phyloP scores from a whole-genome alignment of 1,140 invertebrate genomes.

The Drosophila bocqueti region DNA sequence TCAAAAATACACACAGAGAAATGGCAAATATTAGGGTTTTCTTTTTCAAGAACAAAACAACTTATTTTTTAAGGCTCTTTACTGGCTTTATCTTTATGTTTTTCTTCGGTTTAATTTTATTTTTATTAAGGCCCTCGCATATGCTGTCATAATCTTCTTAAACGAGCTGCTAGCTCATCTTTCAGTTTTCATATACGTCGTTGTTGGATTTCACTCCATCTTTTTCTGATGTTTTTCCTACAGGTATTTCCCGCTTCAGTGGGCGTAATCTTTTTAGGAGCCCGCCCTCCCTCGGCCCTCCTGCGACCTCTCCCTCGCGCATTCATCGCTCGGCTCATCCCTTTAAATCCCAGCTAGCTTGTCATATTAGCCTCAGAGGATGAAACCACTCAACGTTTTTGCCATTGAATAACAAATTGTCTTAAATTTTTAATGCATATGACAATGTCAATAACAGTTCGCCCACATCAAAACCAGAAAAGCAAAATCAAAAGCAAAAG shows the following conservation, averaged over 20 bases:
- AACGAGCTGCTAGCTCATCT: slow-evolving; percentile 1
- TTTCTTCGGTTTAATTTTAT: not conserved
- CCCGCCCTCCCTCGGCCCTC: not conserved
- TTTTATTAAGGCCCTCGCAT: not conserved
- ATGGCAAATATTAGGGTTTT: not conserved
- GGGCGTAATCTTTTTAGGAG: slow-evolving; percentile 18
- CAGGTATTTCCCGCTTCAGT: slow-evolving; percentile 15
- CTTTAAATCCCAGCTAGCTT: slow-evolving; percentile 22
- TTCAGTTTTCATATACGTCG: slow-evolving; percentile 3
- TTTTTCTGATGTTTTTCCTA: not conserved
- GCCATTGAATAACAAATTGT: slow-evolving; percentile 16
- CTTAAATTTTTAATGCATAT: slow-evolving; percentile 54
- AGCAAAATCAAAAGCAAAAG: not conserved
- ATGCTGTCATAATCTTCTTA: slow-evolving; percentile 3
- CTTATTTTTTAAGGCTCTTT: not conserved
- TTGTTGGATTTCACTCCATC: slow-evolving; percentile 10
- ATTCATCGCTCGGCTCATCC: slow-evolving; percentile 11
- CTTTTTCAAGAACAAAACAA: not conserved
- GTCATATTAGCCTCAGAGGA: slow-evolving; percentile 20
- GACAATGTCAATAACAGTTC: slow-evolving; percentile 46
- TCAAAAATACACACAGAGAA: slow-evolving; percentile 1
- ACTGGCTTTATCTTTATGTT: not conserved
- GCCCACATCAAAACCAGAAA: slow-evolving; percentile 2
- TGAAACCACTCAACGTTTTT: slow-evolving; percentile 24
- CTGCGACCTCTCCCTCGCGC: not conserved